phyloP scores from a whole-genome alignment of 2,113 vertebrate species.

The Recurvirostra avosetta region DNA sequence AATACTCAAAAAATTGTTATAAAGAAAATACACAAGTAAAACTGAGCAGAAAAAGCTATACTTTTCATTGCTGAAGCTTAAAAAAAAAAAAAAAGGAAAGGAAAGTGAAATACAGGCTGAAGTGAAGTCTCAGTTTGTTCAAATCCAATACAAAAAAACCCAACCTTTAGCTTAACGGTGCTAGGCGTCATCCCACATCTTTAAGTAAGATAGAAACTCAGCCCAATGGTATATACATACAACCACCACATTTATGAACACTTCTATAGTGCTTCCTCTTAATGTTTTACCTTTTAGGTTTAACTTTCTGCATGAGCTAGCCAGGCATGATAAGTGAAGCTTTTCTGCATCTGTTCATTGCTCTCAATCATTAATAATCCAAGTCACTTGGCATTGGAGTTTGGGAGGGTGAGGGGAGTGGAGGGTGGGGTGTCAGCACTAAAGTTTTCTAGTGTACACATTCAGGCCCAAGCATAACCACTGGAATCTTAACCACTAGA shows the following conservation, averaged over 20 bases:
- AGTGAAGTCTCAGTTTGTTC: not conserved
- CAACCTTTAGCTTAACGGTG: not conserved
- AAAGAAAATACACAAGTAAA: not conserved
- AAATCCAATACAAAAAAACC: not conserved
- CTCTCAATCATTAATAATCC: not conserved
- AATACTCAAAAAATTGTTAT: not conserved
- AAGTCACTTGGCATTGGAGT: not conserved
- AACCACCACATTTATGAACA: not conserved
- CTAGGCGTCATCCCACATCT: not conserved
- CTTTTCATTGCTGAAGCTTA: not conserved
- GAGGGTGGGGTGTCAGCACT: too few species aligned
- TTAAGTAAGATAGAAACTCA: not conserved
- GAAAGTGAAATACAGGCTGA: not conserved
- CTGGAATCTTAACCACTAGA: not conserved
- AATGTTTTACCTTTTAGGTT: not conserved
- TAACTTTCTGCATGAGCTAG: not conserved
- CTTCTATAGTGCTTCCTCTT: not conserved
- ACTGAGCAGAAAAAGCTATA: not conserved
- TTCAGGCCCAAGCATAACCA: not conserved
- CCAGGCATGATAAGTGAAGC: not conserved
- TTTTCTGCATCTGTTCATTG: not conserved
- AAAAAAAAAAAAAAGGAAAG: not conserved
- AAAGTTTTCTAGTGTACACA: not conserved
- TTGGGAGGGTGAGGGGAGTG: accelerated
- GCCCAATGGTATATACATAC: not conserved